Conservation (phyloP, 2,888 invertebrate species). For the Bellardia bayeri region DNA sequence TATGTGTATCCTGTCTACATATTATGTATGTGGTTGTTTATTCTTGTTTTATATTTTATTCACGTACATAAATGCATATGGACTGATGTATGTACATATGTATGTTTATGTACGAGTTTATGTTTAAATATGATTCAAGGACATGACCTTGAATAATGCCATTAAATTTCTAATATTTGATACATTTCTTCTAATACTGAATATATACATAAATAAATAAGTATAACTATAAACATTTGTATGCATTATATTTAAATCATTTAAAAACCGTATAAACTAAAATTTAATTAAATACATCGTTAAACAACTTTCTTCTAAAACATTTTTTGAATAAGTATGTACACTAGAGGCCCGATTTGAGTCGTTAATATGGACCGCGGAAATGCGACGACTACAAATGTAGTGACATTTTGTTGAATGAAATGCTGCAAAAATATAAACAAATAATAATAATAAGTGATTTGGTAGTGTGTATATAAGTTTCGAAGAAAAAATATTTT, state of each 20-base stretch:
- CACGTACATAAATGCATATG: slow-evolving; percentile 4
- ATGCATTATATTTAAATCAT: not conserved
- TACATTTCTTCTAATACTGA: slow-evolving; percentile 10
- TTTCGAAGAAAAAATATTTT: too few species aligned
- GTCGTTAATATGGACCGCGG: too few species aligned
- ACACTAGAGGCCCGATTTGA: too few species aligned
- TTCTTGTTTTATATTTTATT: slow-evolving; percentile 6
- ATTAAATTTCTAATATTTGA: slow-evolving; percentile 45
- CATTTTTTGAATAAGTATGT: too few species aligned
- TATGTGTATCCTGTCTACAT: not conserved
- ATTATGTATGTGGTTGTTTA: not conserved
- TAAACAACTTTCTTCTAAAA: too few species aligned
- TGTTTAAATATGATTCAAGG: slow-evolving; percentile 66
- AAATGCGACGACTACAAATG: too few species aligned
- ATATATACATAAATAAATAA: not conserved
- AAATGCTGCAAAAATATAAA: too few species aligned
- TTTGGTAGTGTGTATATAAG: too few species aligned
- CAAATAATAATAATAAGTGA: too few species aligned
- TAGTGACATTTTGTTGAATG: too few species aligned
- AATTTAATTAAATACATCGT: too few species aligned
- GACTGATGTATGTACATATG: not conserved
- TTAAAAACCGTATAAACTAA: too few species aligned
- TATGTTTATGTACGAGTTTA: not conserved
- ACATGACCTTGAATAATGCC: slow-evolving; percentile 70
- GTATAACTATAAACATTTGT: not conserved